phyloP scores from a whole-genome alignment of 92 coral and sea anemone species.

The Muricea muricata region DNA sequence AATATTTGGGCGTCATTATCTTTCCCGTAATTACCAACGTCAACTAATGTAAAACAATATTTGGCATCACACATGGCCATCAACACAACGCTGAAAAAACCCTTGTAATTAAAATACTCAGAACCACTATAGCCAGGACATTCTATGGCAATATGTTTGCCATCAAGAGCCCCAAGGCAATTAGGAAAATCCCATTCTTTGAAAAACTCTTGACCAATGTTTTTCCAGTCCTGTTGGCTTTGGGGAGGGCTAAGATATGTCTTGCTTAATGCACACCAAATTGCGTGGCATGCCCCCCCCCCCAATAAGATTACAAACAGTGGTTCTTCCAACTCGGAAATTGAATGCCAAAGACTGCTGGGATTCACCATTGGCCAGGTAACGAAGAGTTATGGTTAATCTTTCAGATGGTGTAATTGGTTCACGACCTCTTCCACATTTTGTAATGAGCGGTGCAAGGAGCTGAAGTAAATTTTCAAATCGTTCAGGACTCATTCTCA shows the following conservation, averaged over 20 bases:
- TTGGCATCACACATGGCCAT: conserved; percentile 13
- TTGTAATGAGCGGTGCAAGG: conserved; percentile 37
- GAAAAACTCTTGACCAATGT: conserved; percentile 49
- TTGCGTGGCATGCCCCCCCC: conserved; percentile 34
- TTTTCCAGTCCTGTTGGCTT: conserved; percentile 26
- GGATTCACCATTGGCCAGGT: conserved; percentile 50
- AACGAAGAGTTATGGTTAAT: conserved; percentile 48
- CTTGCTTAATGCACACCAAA: conserved; percentile 33
- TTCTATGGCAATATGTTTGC: not conserved
- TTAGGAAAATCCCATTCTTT: conserved; percentile 41
- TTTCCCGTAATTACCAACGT: not conserved
- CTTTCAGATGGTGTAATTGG: conserved; percentile 51
- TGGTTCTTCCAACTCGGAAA: conserved; percentile 46
- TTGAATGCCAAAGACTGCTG: conserved; percentile 39
- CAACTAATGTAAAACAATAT: not conserved
- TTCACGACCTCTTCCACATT: too few species aligned
- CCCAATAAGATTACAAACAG: conserved; percentile 41
- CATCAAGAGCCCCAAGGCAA: too few species aligned
- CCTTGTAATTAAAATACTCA: not conserved
- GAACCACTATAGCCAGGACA: not conserved
- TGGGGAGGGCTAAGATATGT: conserved; percentile 20
- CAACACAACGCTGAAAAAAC: not conserved
- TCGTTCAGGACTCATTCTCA: conserved; percentile 34
- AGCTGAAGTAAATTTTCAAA: conserved; percentile 41
- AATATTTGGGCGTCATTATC: not conserved